phyloP scores from a whole-genome alignment of 2,113 vertebrate species.

The Burhinus oedicnemus region DNA sequence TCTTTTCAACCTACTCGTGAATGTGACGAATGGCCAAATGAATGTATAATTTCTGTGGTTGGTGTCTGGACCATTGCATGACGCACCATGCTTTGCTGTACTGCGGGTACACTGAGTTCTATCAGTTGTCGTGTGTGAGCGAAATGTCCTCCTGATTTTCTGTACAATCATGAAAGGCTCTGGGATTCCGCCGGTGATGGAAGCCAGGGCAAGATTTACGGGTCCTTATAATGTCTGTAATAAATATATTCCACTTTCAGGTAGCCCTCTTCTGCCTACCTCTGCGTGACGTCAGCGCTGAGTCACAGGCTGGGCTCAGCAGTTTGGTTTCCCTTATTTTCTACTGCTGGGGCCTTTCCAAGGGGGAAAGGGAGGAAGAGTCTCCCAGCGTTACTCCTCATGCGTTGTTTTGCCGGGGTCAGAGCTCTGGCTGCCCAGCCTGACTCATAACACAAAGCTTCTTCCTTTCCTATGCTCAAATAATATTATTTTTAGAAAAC shows the following conservation, averaged over 20 bases:
- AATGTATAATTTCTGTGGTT: conserved; percentile 85
- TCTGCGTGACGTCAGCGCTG: background rate
- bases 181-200: conserved; percentile 73
- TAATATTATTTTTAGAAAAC: conserved; percentile 26
- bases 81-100: conserved; percentile 83
- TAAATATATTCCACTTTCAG: conserved; percentile 85
- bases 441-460: background rate
- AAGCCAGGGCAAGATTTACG: conserved; percentile 86
- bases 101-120: conserved; percentile 90
- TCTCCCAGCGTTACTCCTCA: background rate
- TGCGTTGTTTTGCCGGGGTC: background rate
- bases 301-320: background rate
- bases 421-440: background rate
- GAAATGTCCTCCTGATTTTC: conserved; percentile 69
- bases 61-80: conserved; percentile 85
- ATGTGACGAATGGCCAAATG: conserved; percentile 81
- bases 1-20: conserved; percentile 74
- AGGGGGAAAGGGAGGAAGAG: background rate
- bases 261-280: conserved; percentile 37
- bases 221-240: conserved; percentile 89
- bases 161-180: conserved; percentile 81
- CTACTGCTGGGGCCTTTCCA: conserved; percentile 13
- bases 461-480: conserved; percentile 2
- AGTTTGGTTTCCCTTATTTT: conserved; percentile 10
- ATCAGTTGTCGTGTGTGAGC: conserved; percentile 87